phyloP scores from a whole-genome alignment of 2,113 vertebrate genomes.

The Anguilla rostrata region DNA sequence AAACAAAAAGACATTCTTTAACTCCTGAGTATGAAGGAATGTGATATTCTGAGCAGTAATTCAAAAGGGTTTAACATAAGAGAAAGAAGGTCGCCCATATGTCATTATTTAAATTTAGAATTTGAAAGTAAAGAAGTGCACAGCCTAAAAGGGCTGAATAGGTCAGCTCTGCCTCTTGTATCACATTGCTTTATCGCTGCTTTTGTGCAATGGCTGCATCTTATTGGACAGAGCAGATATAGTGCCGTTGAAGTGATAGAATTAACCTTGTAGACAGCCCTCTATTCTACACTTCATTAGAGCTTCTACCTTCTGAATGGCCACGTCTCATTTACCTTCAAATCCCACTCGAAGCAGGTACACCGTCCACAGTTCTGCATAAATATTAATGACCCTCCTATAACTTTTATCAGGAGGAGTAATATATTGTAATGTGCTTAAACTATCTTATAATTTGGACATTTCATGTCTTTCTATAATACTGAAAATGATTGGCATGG shows the following conservation, averaged over 20 bases:
- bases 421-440: not conserved
- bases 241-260: not conserved
- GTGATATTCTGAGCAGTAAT: not conserved
- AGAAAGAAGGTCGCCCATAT: not conserved
- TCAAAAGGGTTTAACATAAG: not conserved
- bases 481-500: not conserved
- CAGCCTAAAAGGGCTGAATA: not conserved
- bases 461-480: not conserved
- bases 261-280: slow-evolving; percentile 2
- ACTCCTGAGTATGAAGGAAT: not conserved
- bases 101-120: not conserved
- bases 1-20: not conserved
- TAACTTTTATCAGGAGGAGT: not conserved
- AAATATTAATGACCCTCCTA: not conserved
- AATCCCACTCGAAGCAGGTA: not conserved
- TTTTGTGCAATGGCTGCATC: not conserved
- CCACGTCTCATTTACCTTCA: not conserved
- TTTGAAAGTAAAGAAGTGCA: not conserved
- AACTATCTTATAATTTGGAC: not conserved
- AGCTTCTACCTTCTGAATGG: not conserved
- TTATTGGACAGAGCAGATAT: not conserved
- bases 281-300: not conserved
- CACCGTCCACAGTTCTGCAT: not conserved
- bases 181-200: not conserved
- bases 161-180: not conserved